Percentiles rank a stretch among this genome's conserved stretches.
These are phyloP conservation scores for Cerastis rubricosa DNA, from an alignment of 2,888 invertebrate genomes.

Conservation along the genomic window DNA sequence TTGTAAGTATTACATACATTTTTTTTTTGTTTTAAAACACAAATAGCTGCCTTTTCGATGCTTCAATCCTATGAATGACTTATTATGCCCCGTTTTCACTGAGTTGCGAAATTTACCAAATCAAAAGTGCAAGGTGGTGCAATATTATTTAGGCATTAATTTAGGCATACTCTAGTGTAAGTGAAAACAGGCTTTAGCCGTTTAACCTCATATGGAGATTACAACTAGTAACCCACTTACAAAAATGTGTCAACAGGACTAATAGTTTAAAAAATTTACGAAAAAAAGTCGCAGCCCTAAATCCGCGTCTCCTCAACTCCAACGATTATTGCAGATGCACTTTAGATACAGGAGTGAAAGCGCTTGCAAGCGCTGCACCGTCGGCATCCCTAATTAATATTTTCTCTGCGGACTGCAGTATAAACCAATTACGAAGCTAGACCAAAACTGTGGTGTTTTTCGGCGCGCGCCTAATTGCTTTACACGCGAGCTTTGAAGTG, in stretches of 20 bases:
- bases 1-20: too few relatives aligned
- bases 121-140: background rate
- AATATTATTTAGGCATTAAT: background rate
- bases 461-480: conserved; percentile 87
- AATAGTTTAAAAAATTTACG: accelerated
- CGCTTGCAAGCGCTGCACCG: conserved; percentile 79
- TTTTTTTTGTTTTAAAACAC: too few relatives aligned
- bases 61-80: background rate
- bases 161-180: background rate
- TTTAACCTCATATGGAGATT: background rate
- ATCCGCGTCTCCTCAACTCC: conserved; percentile 22
- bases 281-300: background rate
- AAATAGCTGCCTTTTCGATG: background rate
- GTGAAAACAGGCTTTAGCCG: background rate
- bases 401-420: conserved; percentile 79
- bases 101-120: background rate
- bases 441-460: conserved; percentile 88
- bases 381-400: conserved; percentile 88
- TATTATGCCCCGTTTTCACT: background rate
- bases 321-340: conserved; percentile 57
- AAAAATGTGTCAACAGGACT: background rate
- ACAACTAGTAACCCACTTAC: background rate
- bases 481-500: conserved; percentile 88
- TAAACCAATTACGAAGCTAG: conserved; percentile 87
- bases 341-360: conserved; percentile 67